Conservation (phyloP, 2,888 invertebrate genomes). For the Oscheius sp. region DNA sequence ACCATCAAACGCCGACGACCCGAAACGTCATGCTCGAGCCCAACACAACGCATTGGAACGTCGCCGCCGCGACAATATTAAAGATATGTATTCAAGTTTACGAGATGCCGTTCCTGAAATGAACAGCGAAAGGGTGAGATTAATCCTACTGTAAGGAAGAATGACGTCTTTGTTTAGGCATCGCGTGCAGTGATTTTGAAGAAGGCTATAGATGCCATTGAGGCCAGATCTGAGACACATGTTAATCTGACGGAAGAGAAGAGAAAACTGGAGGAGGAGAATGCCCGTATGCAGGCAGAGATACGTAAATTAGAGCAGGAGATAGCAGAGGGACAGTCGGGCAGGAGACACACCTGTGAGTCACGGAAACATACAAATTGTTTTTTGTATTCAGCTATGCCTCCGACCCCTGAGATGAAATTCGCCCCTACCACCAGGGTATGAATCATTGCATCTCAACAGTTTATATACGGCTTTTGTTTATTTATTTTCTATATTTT, state of each 20-base stretch:
- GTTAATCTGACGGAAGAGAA: slow-evolving; percentile 35
- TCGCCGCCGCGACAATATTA: slow-evolving; percentile 69
- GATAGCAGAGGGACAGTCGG: not conserved
- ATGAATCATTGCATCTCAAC: too few relatives aligned
- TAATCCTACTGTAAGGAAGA: not conserved
- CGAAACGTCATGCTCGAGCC: slow-evolving; percentile 66
- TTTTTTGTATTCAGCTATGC: not conserved
- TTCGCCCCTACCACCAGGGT: not conserved
- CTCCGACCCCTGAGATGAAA: slow-evolving; percentile 12
- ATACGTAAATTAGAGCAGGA: slow-evolving; percentile 28
- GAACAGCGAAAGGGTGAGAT: slow-evolving; percentile 61
- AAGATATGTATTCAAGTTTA: slow-evolving; percentile 68
- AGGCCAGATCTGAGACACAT: slow-evolving; percentile 37
- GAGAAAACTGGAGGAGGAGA: slow-evolving; percentile 45
- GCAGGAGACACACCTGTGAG: not conserved
- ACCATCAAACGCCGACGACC: slow-evolving; percentile 34
- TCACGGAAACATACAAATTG: too few relatives aligned
- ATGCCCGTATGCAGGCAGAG: slow-evolving; percentile 47
- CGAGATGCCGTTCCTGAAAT: slow-evolving; percentile 67
- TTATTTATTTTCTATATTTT: too few relatives aligned
- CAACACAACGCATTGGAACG: slow-evolving; percentile 71
- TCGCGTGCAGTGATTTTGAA: slow-evolving; percentile 68
- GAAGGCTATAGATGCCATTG: slow-evolving; percentile 67
- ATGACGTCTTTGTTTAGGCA: slow-evolving; percentile 48
- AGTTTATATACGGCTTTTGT: too few relatives aligned